Base-by-base conservation (phyloP, 2,113 vertebrate genomes). In the Aspiorhynchus laticeps region DNA sequence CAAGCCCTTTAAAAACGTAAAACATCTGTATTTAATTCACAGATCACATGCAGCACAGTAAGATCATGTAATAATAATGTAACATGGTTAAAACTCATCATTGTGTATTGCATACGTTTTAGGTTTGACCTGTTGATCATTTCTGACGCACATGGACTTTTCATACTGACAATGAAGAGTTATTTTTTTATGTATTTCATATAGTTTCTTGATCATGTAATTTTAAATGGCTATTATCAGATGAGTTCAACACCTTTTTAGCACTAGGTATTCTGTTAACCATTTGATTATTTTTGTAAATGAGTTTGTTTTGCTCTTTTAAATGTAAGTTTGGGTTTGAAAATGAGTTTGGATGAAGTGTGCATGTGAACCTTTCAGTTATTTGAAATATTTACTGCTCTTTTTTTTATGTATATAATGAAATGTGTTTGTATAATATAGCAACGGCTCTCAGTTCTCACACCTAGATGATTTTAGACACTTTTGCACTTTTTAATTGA, bases 371-470 rank as follows among this genome's bases (percentile, higher is more conserved):
- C 36, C 10, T 83, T 71, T 83, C 6, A 69, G 17, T 15, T 80
- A 5, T 61, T 7, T 63, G 24, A 31, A 24, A 24, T 80, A 59
- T 36, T n/a, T 59, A n/a, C 77, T 33, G 17, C 17, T 77, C 26
- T 80, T 15, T 41, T 80, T 51, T 36, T 61, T 17, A 41, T 80
- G 21, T 80, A 65, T 31, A 82, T 67, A 67, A 26, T 67, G 15
- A 65, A 80, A 31, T 73, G 33, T 9, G 2, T 36, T 48, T 0
- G 11, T 46, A n/a, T 46, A 33, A 75, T 75, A 77, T 80, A 79
- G 19, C 19, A 10, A 56, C 28, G 14, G 36, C 36, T 10, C 80
- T 67, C 26, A 14, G 15, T 82, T 67, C 36, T 81, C 36, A 63
- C 0, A 0, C n/a, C 33, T 43, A 33, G 36, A n/a, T 81, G n/a